Base-by-base conservation (phyloP, 2,888 invertebrate genomes). In the Protodeltote pygarga region DNA sequence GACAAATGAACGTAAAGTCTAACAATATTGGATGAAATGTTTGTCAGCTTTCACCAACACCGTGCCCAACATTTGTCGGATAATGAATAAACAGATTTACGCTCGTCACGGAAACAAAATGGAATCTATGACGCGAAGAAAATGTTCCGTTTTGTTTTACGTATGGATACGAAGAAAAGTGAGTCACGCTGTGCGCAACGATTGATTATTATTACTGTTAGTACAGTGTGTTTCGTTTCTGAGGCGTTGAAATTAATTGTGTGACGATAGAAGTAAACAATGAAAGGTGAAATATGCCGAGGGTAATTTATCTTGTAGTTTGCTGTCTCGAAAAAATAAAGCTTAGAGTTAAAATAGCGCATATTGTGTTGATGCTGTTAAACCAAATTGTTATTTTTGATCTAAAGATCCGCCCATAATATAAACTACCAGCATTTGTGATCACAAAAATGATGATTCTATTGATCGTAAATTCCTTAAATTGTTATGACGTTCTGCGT, bases 61-160 rank as follows among this genome's bases (percentile, higher is more conserved):
- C 14, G 10, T 10, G 10, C 9, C 20, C 13, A 32, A 17, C 8
- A 13, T 5, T 13, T 27, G 6, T 35, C 15, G n/a, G n/a, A 9
- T 19, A 47, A 11, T 53, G 61, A 32, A 15, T 5, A 34, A 32
- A 48, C 20, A 13, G 8, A 33, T 38, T 40, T 27, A 55, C 6
- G 19, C 19, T 10, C 32, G 41, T 59, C 59, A 53, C 33, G 8
- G 5, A 42, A 41, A 54, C 31, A 50, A 53, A 57, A 55, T 53
- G 33, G 41, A 38, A 48, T 17, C 38, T 54, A 37, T 59, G 52
- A 69, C 59, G 53, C 44, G 27, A 28, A 8, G 15, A 37, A 33
- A 25, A 28, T 40, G 38, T 55, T 29, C 35, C 19, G 39, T 46
- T 47, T 53, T 28, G 58, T 50, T 37, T 49, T 62, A 55, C 59